phyloP scores from a whole-genome alignment of 1,140 invertebrate species.

The Listronotus bonariensis region DNA sequence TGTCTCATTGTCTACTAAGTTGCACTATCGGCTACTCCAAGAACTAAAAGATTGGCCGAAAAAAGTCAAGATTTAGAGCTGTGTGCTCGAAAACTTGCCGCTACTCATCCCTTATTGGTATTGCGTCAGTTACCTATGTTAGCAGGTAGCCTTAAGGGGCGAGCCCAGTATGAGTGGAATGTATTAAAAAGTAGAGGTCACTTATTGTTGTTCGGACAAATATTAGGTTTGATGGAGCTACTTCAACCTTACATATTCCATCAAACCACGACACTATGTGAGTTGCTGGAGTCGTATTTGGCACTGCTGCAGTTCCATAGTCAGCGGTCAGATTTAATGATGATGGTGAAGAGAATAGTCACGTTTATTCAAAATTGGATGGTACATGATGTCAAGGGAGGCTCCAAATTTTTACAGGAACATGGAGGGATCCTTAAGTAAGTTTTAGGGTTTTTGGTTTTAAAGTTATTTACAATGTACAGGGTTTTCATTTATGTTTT shows the following conservation, averaged over 20 bases:
- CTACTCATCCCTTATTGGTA: constrained; percentile 81
- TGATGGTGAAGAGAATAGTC: constrained; percentile 66
- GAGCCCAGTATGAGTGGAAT: constrained; percentile 73
- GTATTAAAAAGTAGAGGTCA: constrained; percentile 78
- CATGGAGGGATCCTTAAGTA: constrained; percentile 63
- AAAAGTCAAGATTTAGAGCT: constrained; percentile 78
- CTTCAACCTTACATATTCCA: constrained; percentile 77
- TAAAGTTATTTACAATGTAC: constrained; percentile 13
- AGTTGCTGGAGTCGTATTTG: constrained; percentile 58
- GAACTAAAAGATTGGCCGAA: constrained; percentile 69
- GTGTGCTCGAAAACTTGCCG: constrained; percentile 79
- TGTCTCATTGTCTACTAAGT: constrained; percentile 81
- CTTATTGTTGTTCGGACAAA: constrained; percentile 75
- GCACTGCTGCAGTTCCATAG: constrained; percentile 65
- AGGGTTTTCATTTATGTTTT: no score
- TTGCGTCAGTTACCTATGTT: constrained; percentile 84
- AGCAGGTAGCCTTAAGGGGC: constrained; percentile 79
- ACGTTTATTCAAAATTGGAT: constrained; percentile 68
- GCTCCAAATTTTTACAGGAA: constrained; percentile 64
- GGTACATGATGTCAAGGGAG: constrained; percentile 61
- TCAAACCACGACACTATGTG: constrained; percentile 47
- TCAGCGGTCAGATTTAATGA: constrained; percentile 64
- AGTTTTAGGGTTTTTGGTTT: constrained; percentile 44
- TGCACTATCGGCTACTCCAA: constrained; percentile 70
- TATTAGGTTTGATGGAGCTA: constrained; percentile 78